Base-by-base conservation (phyloP, 2,888 invertebrate genomes). In the Limenitis camilla region DNA sequence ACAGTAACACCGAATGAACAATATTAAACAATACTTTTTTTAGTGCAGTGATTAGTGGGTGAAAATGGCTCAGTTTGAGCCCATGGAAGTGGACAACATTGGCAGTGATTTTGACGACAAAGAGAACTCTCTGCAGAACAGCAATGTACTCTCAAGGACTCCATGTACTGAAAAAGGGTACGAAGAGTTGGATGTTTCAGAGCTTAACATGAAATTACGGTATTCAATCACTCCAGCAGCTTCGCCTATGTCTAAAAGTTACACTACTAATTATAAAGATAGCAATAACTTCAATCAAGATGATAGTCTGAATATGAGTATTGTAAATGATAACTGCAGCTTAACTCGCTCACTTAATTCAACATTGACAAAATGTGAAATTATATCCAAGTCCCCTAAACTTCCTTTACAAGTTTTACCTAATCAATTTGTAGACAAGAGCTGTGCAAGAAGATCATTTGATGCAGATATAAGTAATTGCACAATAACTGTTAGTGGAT, bases 171-270 rank as follows among this genome's bases (percentile, higher is more conserved):
- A 86, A 53, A 86, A 84, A 59, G 84, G 83, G 1, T 83, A 82
- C 53, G 86, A 86, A 61, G 85, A 85, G 55, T 55, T 85, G 60
- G 85, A 87, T 65, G 78, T 81, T 1, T 81, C 86, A 0, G 86
- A 86, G 55, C 65, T 83, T 7, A 86, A 81, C 63, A 84, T 85
- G 82, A 86, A 80, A 66, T 64, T 86, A 40, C 78, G 84, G 67
- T 85, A 81, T 59, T 85, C 85, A 6, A 64, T 77, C 10, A 85
- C 84, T n/a, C 85, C 86, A 6, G 71, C 69, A 0, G 65, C 78
- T 1, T 85, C 85, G 6, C 83, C 85, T 4, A 82, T 86, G 85
- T 81, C 86, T 4, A 83, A 76, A 61, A 86, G 86, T 59, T 80
- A 65, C 58, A 78, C 79, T 6, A 73, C 67, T 6, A 66, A 74